These are phyloP conservation scores for Onthophagus taurus DNA, from an alignment of 1,140 invertebrate genomes.

Conservation along the genomic window DNA sequence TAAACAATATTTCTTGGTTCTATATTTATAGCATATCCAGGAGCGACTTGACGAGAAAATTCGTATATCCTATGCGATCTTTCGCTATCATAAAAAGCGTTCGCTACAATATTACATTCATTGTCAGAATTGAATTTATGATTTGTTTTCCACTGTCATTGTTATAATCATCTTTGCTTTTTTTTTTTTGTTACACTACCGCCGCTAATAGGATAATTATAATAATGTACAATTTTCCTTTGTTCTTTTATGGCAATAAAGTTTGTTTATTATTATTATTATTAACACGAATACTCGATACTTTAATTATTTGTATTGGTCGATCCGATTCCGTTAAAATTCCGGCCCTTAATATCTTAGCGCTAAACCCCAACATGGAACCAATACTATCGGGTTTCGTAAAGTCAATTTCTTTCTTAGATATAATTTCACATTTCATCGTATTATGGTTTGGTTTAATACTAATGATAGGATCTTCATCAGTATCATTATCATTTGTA, in stretches of 20 bases:
- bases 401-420: conserved; percentile 17
- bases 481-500: too few relatives aligned
- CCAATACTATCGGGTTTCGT: conserved; percentile 9
- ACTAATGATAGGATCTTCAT: too few relatives aligned
- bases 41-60: conserved; percentile 15
- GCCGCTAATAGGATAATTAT: too few relatives aligned
- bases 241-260: too few relatives aligned
- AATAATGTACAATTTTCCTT: too few relatives aligned
- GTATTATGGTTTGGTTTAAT: conserved; percentile 24
- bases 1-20: conserved; percentile 17
- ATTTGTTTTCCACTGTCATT: too few relatives aligned
- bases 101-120: conserved; percentile 18
- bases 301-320: conserved; percentile 19
- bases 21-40: conserved; percentile 17
- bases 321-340: conserved; percentile 12
- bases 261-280: too few relatives aligned
- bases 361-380: conserved; percentile 17
- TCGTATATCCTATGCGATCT: conserved; percentile 17
- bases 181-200: too few relatives aligned
- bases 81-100: conserved; percentile 15
- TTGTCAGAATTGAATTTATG: too few relatives aligned
- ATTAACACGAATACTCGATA: conserved; percentile 18
- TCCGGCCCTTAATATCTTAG: background rate
- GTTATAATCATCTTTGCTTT: too few relatives aligned
- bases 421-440: conserved; percentile 17